These are phyloP conservation scores for Cosmia pyralina DNA, from an alignment of 2,888 invertebrate genomes.

Conservation along the genomic window DNA sequence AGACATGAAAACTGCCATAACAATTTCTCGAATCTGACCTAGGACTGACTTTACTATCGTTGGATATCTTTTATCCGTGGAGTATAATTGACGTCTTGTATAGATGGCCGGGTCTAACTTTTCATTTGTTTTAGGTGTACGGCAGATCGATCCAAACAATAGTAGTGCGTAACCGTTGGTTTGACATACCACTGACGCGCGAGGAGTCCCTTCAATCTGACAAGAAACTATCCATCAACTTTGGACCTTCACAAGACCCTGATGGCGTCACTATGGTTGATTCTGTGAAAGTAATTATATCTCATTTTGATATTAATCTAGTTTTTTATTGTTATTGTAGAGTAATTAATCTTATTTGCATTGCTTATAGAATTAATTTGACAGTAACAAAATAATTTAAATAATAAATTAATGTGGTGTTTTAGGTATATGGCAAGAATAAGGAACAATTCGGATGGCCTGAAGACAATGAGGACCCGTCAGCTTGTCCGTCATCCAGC, in stretches of 20 bases:
- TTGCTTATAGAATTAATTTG: no score
- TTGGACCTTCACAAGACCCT: constrained; percentile 96
- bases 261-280: constrained; percentile 98
- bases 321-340: not conserved
- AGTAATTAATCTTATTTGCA: not conserved
- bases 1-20: no score
- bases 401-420: constrained; percentile 18
- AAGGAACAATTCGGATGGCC: constrained; percentile 99
- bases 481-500: constrained; percentile 85
- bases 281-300: constrained; percentile 93
- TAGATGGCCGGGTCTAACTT: not conserved
- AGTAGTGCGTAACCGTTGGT: constrained; percentile 96
- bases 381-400: no score
- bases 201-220: constrained; percentile 98
- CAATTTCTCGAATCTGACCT: no score
- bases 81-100: not conserved
- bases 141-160: constrained; percentile 93
- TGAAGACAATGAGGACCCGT: constrained; percentile 96
- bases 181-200: constrained; percentile 97
- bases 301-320: no score
- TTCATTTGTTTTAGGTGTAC: constrained; percentile 87
- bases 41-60: no score
- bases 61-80: no score
- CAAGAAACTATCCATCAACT: constrained; percentile 95
- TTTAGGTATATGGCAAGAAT: constrained; percentile 95